Evolutionary conservation across 1,140 invertebrate genomes (phyloP).

Genomic region (Tetramorium simillimum): DNA sequence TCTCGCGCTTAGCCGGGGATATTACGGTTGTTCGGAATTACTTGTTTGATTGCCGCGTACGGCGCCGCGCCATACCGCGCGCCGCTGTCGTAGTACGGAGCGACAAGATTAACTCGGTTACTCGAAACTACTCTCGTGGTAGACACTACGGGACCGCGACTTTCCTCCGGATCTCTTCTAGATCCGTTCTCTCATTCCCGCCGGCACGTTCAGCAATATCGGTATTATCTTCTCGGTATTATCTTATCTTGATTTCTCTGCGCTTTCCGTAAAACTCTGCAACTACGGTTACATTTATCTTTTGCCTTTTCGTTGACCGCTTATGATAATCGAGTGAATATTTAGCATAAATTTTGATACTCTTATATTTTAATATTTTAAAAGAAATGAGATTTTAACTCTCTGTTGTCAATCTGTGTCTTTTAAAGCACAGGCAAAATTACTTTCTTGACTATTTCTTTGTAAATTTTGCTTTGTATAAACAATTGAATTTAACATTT

Average conservation of each 20-base stretch:
- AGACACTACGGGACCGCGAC: slow-evolving; percentile 31
- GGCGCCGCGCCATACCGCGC: slow-evolving; percentile 15
- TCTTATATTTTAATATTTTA: not conserved
- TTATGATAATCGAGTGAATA: not conserved
- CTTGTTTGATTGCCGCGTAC: slow-evolving; percentile 71
- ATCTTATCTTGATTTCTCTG: not conserved
- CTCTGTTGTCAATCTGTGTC: too few relatives aligned
- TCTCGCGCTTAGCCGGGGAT: slow-evolving; percentile 70
- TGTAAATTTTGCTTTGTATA: too few relatives aligned
- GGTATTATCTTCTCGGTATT: not conserved
- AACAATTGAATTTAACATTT: too few relatives aligned
- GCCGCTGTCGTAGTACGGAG: slow-evolving; percentile 46
- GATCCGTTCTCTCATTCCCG: slow-evolving; percentile 1
- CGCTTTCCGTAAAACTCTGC: not conserved
- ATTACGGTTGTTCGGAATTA: slow-evolving; percentile 74
- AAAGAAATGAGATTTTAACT: not conserved
- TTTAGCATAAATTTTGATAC: not conserved
- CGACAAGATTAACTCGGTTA: slow-evolving; percentile 65
- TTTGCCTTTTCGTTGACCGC: not conserved
- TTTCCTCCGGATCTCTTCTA: slow-evolving; percentile 42
- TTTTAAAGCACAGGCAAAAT: too few relatives aligned
- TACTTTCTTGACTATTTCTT: too few relatives aligned
- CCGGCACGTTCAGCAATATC: slow-evolving; percentile 2
- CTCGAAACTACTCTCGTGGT: slow-evolving; percentile 53
- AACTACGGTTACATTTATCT: not conserved